Base-by-base conservation (phyloP, 1,140 invertebrate species). In the Coenobita brevimanus region DNA sequence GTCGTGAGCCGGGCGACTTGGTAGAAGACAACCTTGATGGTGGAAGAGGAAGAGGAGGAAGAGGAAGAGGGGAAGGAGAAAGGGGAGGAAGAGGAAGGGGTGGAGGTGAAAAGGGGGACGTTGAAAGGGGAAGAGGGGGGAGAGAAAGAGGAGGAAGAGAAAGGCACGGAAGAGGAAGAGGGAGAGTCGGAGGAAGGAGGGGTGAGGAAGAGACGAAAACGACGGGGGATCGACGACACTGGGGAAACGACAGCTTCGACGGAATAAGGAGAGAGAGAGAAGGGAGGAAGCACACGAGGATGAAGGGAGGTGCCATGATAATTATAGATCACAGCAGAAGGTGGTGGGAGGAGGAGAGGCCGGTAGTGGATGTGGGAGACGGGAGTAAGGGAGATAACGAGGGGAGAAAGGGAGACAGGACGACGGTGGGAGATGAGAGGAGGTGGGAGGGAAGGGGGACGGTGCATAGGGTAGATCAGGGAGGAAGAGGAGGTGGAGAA, bases 401-500 rank as follows among this genome's bases (percentile, higher is more conserved):
- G 17, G 46, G 46, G 17, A 17, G 46, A n/a, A n/a, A n/a, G n/a
- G n/a, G n/a, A n/a, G n/a, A n/a, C n/a, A n/a, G n/a, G n/a, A n/a
- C n/a, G n/a, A n/a, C n/a, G n/a, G n/a, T n/a, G n/a, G n/a, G n/a
- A n/a, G n/a, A n/a, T n/a, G n/a, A n/a, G n/a, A n/a, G n/a, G n/a
- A n/a, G n/a, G n/a, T n/a, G n/a, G n/a, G n/a, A n/a, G n/a, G n/a
- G n/a, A n/a, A n/a, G n/a, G n/a, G n/a, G n/a, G n/a, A n/a, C n/a
- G n/a, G n/a, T n/a, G n/a, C n/a, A n/a, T n/a, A n/a, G n/a, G n/a
- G n/a, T n/a, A n/a, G n/a, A n/a, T n/a, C n/a, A n/a, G n/a, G n/a
- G n/a, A n/a, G 50, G 50, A 15, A 79, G 76, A 30, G 46, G 46
- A 79, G n/a, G 30, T 27, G 76, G 76, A 79, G 46, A 50, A 57